Evolutionary conservation across 2,113 vertebrate genomes (phyloP), one percentile per base, ranked within the genome.

Genomic region (Scortum barcoo): DNA sequence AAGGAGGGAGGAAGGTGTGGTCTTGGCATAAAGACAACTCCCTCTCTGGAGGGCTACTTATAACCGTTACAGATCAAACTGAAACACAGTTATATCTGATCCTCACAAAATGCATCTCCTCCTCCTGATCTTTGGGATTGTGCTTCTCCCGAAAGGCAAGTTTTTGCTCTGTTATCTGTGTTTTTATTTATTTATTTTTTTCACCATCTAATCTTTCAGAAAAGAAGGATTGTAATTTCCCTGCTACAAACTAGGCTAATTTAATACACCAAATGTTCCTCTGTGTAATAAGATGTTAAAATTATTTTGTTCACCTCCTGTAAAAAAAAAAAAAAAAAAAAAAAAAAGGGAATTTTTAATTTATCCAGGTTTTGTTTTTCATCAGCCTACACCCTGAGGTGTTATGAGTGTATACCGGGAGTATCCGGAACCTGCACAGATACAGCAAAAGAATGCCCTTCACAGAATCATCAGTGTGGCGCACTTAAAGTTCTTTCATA

Each of bases 121-220:
- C 0, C 9, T 17, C 1, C 57, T 91, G 5, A 40, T 93, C 68
- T 36, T 86, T 33, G 83, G 85, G 66, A 76, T 80, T 46, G 63
- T 68, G 57, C 80, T 92, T 30, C 78, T 93, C 14, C 71, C 70
- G 13, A n/a, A 80, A 88, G 93, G 93, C 19, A 91, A 76, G 81
- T 75, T 57, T 51, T 61, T 4, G 1, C 76, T 72, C 10, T 65
- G 1, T 79, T 9, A 6, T 33, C 3, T 40, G 10, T 22, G 57
- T 20, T 22, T 22, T 16, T n/a, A n/a, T n/a, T n/a, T n/a, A n/a
- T n/a, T n/a, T n/a, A n/a, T n/a, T 16, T 3, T 48, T 48, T 17
- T 19, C 3, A 36, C 6, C 0, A 2, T 30, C 13, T 7, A 7
- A 44, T 33, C 0, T 22, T 57, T 19, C 10, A 6, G 16, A n/a